Evolutionary conservation across 2,113 vertebrate species (phyloP), one percentile per base, ranked within the genome.

Genomic region (Archilochus colubris): DNA sequence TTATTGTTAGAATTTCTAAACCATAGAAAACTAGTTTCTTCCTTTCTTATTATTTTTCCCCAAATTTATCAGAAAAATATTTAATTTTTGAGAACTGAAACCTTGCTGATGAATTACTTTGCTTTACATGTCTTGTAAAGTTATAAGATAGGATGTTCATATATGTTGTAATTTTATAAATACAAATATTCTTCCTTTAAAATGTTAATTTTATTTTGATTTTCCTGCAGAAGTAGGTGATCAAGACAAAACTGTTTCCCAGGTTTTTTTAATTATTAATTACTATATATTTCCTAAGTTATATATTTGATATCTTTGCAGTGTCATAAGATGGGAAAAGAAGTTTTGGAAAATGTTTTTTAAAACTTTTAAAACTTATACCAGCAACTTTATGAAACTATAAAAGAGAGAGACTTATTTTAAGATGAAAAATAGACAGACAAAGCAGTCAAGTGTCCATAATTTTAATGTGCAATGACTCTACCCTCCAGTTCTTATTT

Each of bases 11-110:
- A 76, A 79, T 59, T 70, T 78, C 50, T 91, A 94, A 80, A 80
- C 63, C 76, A 85, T 75, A 54, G 54, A 6, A 91, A 86, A 53
- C 43, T 66, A 78, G 6, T 36, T 46, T 76, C 46, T 93, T 88
- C 95, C 88, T 96, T 91, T 96, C 66, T 88, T 84, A 58, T 54
- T 79, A 43, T 6, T 94, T 94, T 61, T 59, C 28, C 36, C 62
- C 58, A 86, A 83, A 40, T 30, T 61, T 38, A 8, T 70, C 9
- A 43, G 20, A 33, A 75, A 77, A 28, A 36, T 20, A 4, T 23
- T 2, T 27, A 23, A 10, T 33, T 63, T 92, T 68, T 68, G 21
- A 77, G 18, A 73, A 53, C 9, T 50, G 14, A 57, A 57, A 85
- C 22, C 6, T 55, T 43, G 0, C n/a, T 40, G 24, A 9, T 70